Evolutionary conservation across 2,888 invertebrate genomes (phyloP), one percentile per base, ranked within the genome.

Genomic region (Diadromus collaris): DNA sequence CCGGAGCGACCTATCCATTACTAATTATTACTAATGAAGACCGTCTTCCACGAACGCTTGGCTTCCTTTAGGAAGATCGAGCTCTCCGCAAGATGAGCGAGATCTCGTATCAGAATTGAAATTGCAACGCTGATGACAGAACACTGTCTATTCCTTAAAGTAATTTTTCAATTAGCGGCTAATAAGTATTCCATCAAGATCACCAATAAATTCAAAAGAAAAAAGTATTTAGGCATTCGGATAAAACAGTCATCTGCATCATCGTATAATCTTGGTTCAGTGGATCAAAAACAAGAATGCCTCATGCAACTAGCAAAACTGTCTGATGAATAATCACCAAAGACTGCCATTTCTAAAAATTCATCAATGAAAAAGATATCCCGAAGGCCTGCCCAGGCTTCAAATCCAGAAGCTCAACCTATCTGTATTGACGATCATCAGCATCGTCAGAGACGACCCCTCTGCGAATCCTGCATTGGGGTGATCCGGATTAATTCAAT

Each of bases 401-500:
- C 51, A 10, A 51, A 51, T 51, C 24, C 10, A 10, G 21, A 51
- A 44, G 29, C 34, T 34, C n/a, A 44, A 65, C 24, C 10, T 54
- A 27, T 41, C 38, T 41, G 16, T 41, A 41, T 21, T 54, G 34
- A 68, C 19, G 34, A 54, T n/a, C 21, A 34, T 54, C 51, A 38
- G 34, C 27, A 68, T 32, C 27, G 41, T n/a, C 24, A 51, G 2
- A 21, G 2, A 6, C 41, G 24, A 24, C 54, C 56, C 19, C 9
- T 38, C 16, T 27, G 27, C 41, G 41, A 69, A 32, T n/a, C 32
- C 9, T 27, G 54, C 51, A 63, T 32, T 29, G 68, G 76, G 65
- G 78, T 73, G 65, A 58, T 67, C 41, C 41, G 48, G 75, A 78
- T 86, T 89, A 88, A 89, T 89, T 89, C 87, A 88, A 90, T 89